Evolutionary conservation across 2,888 invertebrate species (phyloP).

Genomic region (Cheiracanthium punctorium): DNA sequence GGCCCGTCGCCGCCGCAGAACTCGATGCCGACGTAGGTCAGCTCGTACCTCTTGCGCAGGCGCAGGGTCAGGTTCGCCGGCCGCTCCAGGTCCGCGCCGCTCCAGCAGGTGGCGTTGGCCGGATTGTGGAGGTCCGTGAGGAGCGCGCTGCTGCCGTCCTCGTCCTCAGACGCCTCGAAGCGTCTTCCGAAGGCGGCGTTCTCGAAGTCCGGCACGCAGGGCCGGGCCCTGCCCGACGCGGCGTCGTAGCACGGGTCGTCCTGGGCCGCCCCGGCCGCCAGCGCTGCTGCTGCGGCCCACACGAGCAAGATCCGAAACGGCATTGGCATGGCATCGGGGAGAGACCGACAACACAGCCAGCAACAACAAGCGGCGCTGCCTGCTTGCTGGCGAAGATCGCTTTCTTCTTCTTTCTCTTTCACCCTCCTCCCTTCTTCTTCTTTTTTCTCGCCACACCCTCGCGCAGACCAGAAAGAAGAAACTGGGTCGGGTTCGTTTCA

Average conservation of each 20-base stretch:
- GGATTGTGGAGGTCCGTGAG: conserved; percentile 98
- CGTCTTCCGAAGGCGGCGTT: conserved; percentile 96
- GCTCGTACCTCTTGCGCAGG: conserved; percentile 96
- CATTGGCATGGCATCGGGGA: no score
- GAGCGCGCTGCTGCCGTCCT: conserved; percentile 86
- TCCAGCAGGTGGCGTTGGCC: conserved; percentile 98
- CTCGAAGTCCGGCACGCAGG: conserved; percentile 98
- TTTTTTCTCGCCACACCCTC: no score
- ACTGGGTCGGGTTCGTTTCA: no score
- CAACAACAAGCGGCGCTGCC: no score
- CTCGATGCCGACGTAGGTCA: conserved; percentile 96
- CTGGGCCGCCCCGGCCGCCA: background rate
- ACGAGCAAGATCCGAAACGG: no score
- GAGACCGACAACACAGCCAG: no score
- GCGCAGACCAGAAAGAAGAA: no score
- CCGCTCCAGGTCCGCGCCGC: conserved; percentile 77
- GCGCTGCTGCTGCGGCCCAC: no score
- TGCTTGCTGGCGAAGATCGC: no score
- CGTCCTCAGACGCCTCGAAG: conserved; percentile 79
- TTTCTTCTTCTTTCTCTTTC: no score
- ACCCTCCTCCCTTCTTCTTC: no score
- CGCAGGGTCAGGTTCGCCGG: conserved; percentile 96
- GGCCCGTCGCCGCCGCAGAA: conserved; percentile 86
- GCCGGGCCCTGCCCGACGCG: conserved; percentile 86
- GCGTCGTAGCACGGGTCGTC: conserved; percentile 86